Base-by-base conservation (phyloP, 2,888 invertebrate genomes). In the Lacanobia oleracea region DNA sequence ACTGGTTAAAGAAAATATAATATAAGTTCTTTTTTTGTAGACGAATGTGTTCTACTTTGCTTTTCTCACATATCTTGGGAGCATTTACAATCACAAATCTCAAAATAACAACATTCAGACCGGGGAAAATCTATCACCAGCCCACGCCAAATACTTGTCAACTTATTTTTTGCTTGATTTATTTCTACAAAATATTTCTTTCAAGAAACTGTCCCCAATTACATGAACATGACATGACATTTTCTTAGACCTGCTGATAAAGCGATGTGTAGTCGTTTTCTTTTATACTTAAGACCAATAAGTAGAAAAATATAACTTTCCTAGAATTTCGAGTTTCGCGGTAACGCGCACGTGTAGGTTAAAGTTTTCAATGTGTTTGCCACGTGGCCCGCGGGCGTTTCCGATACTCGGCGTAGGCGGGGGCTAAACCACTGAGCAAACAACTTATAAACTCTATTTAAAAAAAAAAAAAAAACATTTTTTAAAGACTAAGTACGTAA, bases 381-480 rank as follows among this genome's bases (percentile, higher is more conserved):
- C 37, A 45, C 53, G 54, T 51, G 21, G 50, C 80, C 71, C 21
- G 67, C 21, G 80, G 67, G 64, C 60, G 12, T 61, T 53, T 21
- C 21, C 7, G 8, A 71, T 37, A 21, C 61, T 74, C 10, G n/a
- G 40, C 37, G 70, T 79, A 63, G 69, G 54, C 7, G 37, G 37
- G 14, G 45, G 37, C 37, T 69, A 18, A 75, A 21, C 69, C 73
- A 10, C 21, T 21, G 16, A 37, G 18, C 61, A 62, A 78, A 66
- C 57, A 68, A 79, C 64, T 59, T 65, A 79, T n/a, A 37, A 48
- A 68, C 56, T 33, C 67, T 57, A 56, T 62, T 66, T 16, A 51
- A 61, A 18, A 48, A 48, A 48, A 48, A 48, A 0, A 43, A 10
- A 8, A 5, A n/a, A n/a, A n/a, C n/a, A n/a, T n/a, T n/a, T n/a